A percentile compares a stretch with the other conserved stretches of the same genome.
Evolutionary conservation across 2,888 invertebrate genomes (phyloP).

Genomic region (Meganola albula): DNA sequence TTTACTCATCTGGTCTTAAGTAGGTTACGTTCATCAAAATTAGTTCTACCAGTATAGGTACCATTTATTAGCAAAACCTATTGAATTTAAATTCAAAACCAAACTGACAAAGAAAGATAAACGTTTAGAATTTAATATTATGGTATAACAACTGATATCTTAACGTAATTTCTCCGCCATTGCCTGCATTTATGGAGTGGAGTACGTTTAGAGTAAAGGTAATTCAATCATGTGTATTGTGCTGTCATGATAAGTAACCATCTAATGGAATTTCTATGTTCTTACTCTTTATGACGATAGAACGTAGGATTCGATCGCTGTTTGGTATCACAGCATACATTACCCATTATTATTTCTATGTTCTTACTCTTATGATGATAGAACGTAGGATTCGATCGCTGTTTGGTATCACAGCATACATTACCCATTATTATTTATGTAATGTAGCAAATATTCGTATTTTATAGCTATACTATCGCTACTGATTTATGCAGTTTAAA

Average conservation of each 20-base stretch:
- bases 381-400: slow-evolving; percentile 32
- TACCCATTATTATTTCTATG: no score
- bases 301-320: slow-evolving; percentile 31
- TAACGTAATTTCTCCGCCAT: slow-evolving; percentile 8
- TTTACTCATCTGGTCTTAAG: no score
- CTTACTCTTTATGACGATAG: slow-evolving; percentile 41
- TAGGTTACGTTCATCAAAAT: no score
- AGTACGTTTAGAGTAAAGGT: slow-evolving; percentile 36
- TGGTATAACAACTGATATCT: slow-evolving; percentile 10
- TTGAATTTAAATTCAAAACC: no score
- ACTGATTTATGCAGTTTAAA: no score
- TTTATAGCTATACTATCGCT: no score
- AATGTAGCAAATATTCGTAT: no score
- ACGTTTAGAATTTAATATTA: slow-evolving; percentile 13
- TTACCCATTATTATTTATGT: no score
- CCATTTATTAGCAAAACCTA: no score
- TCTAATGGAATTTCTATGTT: slow-evolving; percentile 70
- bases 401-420: slow-evolving; percentile 17
- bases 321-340: slow-evolving; percentile 18
- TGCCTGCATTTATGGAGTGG: slow-evolving; percentile 25
- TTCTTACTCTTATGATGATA: slow-evolving; percentile 43
- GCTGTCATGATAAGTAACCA: slow-evolving; percentile 59
- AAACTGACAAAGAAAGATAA: not conserved
- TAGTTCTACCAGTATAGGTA: no score
- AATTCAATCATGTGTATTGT: slow-evolving; percentile 59